Evolutionary conservation across 2,113 vertebrate species (phyloP), one percentile per base, ranked within the genome.

Genomic region (Trichomycterus rosablanca): DNA sequence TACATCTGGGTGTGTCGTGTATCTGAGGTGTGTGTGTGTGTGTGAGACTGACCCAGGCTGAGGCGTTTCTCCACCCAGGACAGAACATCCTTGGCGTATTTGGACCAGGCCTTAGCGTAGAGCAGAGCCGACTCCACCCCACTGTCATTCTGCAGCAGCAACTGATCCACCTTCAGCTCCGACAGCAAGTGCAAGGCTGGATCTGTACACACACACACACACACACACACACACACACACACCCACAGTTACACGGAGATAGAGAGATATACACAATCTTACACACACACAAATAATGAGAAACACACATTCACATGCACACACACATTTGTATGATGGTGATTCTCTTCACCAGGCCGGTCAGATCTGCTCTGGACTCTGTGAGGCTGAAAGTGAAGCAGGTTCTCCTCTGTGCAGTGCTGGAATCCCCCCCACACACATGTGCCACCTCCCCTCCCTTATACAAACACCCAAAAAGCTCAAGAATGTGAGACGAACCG

Each of bases 41-140:
- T 30, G 26, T 30, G 7, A 15, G 9, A 87, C 95, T 94, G 78
- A 98, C 96, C 95, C 84, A 94, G 81, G 28, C 77, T 89, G 76
- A 97, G 87, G 56, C 91, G 91, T 76, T 93, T 98, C 68, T 97
- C 96, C 83, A 97, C 89, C 93, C 94, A 98, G 37, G 81, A 79
- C 48, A 98, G 80, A 66, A 98, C 83, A 66, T 95, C 93, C 89
- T 96, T 98, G 66, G 91, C 87, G 52, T 98, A 97, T 80, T 94
- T 97, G 76, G 93, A 97, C 93, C 92, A 97, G 22, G 91, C 89
- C 83, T 98, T 98, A 61, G 93, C 91, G 40, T 97, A 98, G 14
- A 91, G 91, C 34, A 98, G 84, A 57, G 93, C 94, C 0, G 92
- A 90, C 77, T 98, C 93, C 66, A 98, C 85, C n/a, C 91, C 93